Evolutionary conservation across 2,113 vertebrate species (phyloP), one percentile per base, ranked within the genome.

Genomic region (Suricata suricatta): DNA sequence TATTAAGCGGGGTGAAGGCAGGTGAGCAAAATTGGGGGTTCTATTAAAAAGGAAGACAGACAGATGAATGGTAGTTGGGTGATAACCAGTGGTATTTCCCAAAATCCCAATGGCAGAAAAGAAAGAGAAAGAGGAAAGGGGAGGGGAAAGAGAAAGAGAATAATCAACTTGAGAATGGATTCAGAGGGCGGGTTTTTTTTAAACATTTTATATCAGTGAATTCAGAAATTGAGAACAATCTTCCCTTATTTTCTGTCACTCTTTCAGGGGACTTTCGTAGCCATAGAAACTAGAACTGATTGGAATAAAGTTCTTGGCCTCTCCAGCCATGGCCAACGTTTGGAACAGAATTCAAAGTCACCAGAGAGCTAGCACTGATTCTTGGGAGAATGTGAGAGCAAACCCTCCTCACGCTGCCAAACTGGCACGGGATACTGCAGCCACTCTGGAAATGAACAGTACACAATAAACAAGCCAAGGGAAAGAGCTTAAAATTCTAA

Each of bases 391-490:
- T 95, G 88, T 93, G 96, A 98, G 98, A 98, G 93, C 63, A 90
- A 98, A 98, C 71, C 95, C 92, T 98, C 97, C 63, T 93, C 95
- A 81, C 64, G 77, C 97, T 98, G 97, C 98, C 98, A 98, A 97
- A 88, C 90, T 98, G 97, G 94, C 98, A 98, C 60, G 23, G 97
- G 98, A 96, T 97, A 57, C 2, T 0, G n/a, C 38, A 87, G 88
- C 88, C 93, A 93, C 93, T 98, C 80, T 72, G 96, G 97, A 96
- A 96, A 97, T 60, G 81, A 98, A 98, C 92, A 93, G 94, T 31
- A 64, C 96, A 96, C 97, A 97, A 98, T 98, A 98, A 98, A 98
- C 96, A 98, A 97, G 96, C 47, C 74, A 33, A 98, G 68, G 81
- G 68, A 97, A 38, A 94, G 94, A 95, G 96, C 93, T 97, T 97